Evolutionary conservation across 2,888 invertebrate genomes (phyloP).

Genomic region (Azorinus chamasolen): DNA sequence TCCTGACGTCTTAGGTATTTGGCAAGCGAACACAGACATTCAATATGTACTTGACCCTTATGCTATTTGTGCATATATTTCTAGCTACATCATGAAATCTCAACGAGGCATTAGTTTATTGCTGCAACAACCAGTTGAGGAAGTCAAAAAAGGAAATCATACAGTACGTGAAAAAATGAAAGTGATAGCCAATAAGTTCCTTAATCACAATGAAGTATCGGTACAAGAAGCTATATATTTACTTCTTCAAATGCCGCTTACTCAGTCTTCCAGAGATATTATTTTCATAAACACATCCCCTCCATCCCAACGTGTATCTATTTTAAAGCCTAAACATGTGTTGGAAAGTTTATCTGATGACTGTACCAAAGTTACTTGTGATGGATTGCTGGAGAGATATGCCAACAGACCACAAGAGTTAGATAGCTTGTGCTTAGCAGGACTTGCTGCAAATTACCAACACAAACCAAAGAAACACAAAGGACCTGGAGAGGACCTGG

Average conservation of each 20-base stretch:
- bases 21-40: slow-evolving; percentile 60
- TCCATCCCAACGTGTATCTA: slow-evolving; percentile 46
- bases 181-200: slow-evolving; percentile 56
- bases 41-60: slow-evolving; percentile 52
- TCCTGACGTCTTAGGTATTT: slow-evolving; percentile 25
- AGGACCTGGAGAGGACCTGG: not conserved
- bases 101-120: slow-evolving; percentile 63
- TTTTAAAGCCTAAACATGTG: slow-evolving; percentile 37
- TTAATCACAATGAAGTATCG: slow-evolving; percentile 60
- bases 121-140: slow-evolving; percentile 52
- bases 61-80: slow-evolving; percentile 53
- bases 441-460: slow-evolving; percentile 28
- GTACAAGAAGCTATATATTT: slow-evolving; percentile 64
- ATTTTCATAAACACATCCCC: slow-evolving; percentile 61
- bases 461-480: not conserved
- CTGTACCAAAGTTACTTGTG: slow-evolving; percentile 55
- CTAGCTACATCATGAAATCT: slow-evolving; percentile 58
- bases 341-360: slow-evolving; percentile 40
- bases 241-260: slow-evolving; percentile 49
- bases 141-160: slow-evolving; percentile 51
- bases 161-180: slow-evolving; percentile 50
- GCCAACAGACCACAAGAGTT: slow-evolving; percentile 33
- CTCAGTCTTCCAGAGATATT: slow-evolving; percentile 50
- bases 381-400: slow-evolving; percentile 37
- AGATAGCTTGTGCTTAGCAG: slow-evolving; percentile 37